A percentile compares a stretch with the other conserved stretches of the same genome.
Conservation (phyloP, 2,888 invertebrate species). For the Brassicogethes aeneus region DNA sequence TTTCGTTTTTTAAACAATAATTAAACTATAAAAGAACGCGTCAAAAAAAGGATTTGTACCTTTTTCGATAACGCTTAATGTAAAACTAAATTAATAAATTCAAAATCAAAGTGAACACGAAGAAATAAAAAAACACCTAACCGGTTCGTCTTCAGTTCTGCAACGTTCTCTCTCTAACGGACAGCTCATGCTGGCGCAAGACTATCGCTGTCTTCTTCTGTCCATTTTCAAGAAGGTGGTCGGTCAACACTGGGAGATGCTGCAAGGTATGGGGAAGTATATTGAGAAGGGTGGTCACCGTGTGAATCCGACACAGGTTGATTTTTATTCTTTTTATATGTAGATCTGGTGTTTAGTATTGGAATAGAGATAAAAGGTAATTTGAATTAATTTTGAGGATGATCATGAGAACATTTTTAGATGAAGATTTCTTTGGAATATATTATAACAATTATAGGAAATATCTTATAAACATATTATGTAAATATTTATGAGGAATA, state of each 20-base stretch:
- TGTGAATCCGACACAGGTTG: conserved; percentile 38
- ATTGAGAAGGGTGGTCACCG: conserved; percentile 27
- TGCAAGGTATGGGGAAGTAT: conserved; percentile 28
- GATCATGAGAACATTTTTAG: conserved; percentile 20
- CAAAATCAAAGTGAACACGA: conserved; percentile 9
- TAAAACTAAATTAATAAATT: conserved; percentile 30
- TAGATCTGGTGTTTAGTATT: conserved; percentile 24
- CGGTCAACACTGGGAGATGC: conserved; percentile 13
- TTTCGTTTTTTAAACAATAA: too few relatives aligned
- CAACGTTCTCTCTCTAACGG: conserved; percentile 23
- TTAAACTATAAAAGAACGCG: too few relatives aligned
- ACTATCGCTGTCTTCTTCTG: conserved; percentile 19
- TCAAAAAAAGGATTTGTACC: background rate
- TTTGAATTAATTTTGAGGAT: conserved; percentile 19
- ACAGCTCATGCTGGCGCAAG: conserved; percentile 22
- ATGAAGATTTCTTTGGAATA: too few relatives aligned
- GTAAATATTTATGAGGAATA: too few relatives aligned
- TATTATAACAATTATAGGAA: too few relatives aligned
- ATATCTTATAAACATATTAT: too few relatives aligned
- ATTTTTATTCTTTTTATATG: conserved; percentile 35
- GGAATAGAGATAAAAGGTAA: conserved; percentile 19
- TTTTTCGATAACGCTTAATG: conserved; percentile 10
- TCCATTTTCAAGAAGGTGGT: conserved; percentile 17
- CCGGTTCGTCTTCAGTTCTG: conserved; percentile 32
- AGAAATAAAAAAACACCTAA: conserved; percentile 29